Base-by-base conservation (phyloP, 23 tunicate species). In the Phallusia fumigata region DNA sequence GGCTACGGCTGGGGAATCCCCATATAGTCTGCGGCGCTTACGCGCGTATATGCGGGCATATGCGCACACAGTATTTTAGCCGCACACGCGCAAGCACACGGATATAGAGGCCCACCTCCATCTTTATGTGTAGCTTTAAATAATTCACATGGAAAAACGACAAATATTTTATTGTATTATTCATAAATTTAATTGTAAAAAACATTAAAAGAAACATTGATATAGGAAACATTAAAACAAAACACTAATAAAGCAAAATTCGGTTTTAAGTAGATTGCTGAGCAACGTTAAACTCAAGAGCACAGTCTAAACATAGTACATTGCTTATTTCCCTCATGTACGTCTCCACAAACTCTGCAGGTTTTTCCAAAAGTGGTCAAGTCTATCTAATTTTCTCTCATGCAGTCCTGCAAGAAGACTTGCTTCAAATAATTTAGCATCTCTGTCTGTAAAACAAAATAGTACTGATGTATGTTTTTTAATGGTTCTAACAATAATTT, bases 311-410 rank as follows among this genome's bases (percentile, higher is more conserved):
- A n/a, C n/a, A n/a, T n/a, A n/a, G n/a, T n/a, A n/a, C n/a, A n/a
- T n/a, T n/a, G n/a, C n/a, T n/a, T n/a, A n/a, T n/a, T n/a, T n/a
- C n/a, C n/a, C n/a, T n/a, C n/a, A n/a, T n/a, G n/a, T n/a, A n/a
- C n/a, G n/a, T n/a, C n/a, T n/a, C n/a, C 76, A 72, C 76, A 72
- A 72, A n/a, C 76, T 72, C 76, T 72, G 76, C 76, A 72, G 76
- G 76, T 72, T 72, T 72, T 72, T 72, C 76, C 76, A 18, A 21
- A 72, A 72, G 76, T 72, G 76, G 76, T 72, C 76, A 15, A 72
- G 76, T 72, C 76, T 18, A 72, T 72, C 76, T 72, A 72, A 72
- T 72, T 72, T 72, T n/a, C 76, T 72, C 21, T 72, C 76, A 18
- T 72, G 76, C 21, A 72, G 76, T 72, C 21, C 76, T 72, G 76